phyloP scores from a whole-genome alignment of 2,797 vertebrate species.

The Orestias chungarensis region DNA sequence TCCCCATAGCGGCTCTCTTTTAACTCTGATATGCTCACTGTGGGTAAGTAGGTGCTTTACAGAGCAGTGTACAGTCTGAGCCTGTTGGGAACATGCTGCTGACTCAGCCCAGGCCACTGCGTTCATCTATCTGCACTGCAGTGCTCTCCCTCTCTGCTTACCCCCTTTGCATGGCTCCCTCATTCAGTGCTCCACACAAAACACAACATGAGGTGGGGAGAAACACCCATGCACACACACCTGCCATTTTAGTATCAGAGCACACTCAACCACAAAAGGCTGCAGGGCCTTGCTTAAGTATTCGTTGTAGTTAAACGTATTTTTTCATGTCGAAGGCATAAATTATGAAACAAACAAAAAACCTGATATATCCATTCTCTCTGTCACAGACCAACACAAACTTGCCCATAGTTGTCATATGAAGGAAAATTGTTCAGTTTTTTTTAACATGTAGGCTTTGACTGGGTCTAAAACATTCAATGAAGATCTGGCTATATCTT shows the following conservation, averaged over 20 bases:
- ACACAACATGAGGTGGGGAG: conserved; percentile 1
- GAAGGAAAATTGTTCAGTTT: background rate
- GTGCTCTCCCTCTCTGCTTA: conserved; percentile 67
- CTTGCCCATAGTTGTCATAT: background rate
- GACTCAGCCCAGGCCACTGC: conserved; percentile 81
- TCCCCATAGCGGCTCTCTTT: conserved; percentile 41
- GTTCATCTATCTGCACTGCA: conserved; percentile 84
- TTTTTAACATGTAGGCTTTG: background rate
- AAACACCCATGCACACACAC: conserved; percentile 30
- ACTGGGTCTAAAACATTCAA: background rate
- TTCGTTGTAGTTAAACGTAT: background rate
- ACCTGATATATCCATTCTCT: background rate
- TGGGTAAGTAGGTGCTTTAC: conserved; percentile 62
- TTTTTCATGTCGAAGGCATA: background rate
- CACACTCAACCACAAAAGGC: conserved; percentile 44
- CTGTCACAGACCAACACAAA: background rate
- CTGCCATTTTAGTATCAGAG: conserved; percentile 51
- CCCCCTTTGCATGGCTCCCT: conserved; percentile 31
- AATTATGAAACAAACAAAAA: background rate
- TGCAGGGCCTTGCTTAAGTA: background rate
- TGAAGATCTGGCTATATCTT: background rate
- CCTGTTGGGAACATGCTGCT: conserved; percentile 77
- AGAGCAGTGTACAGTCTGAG: conserved; percentile 70
- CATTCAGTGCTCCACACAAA: conserved; percentile 60
- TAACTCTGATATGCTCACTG: conserved; percentile 42